Percentiles rank a stretch among this genome's conserved stretches.
phyloP scores from a whole-genome alignment of 2,888 invertebrate species.

The Argyresthia goedartella region DNA sequence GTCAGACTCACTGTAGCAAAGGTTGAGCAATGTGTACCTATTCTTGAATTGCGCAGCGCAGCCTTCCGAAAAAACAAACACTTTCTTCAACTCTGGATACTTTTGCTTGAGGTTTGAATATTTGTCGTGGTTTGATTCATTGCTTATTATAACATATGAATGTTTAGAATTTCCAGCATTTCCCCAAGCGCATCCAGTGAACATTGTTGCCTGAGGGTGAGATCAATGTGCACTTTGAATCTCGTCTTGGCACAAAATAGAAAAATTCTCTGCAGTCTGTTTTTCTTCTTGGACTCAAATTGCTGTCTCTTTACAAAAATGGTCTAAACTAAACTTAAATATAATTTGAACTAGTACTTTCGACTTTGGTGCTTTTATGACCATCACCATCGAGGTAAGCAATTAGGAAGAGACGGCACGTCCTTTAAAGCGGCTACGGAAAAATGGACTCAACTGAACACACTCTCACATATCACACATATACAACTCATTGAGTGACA shows the following conservation, averaged over 20 bases:
- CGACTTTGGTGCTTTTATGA: no score
- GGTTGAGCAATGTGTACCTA: not conserved
- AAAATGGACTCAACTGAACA: no score
- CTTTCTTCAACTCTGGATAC: not conserved
- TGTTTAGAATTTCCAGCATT: not conserved
- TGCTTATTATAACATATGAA: not conserved
- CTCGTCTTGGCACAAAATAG: not conserved
- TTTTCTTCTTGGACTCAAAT: no score
- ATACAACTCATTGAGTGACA: no score
- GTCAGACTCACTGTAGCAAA: not conserved
- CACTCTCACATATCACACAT: no score
- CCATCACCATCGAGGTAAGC: no score
- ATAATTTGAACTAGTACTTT: no score
- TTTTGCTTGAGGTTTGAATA: not conserved
- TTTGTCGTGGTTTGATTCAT: not conserved
- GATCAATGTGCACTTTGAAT: not conserved
- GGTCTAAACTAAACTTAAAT: no score
- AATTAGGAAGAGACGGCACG: no score
- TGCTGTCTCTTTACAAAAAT: no score
- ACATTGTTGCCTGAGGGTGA: not conserved
- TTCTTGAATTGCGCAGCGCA: not conserved
- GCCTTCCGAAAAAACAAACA: not conserved
- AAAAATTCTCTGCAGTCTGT: not conserved
- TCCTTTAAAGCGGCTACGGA: no score
- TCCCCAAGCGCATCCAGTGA: not conserved